phyloP scores from a whole-genome alignment of 2,888 invertebrate genomes.

The Microplitis manilae region DNA sequence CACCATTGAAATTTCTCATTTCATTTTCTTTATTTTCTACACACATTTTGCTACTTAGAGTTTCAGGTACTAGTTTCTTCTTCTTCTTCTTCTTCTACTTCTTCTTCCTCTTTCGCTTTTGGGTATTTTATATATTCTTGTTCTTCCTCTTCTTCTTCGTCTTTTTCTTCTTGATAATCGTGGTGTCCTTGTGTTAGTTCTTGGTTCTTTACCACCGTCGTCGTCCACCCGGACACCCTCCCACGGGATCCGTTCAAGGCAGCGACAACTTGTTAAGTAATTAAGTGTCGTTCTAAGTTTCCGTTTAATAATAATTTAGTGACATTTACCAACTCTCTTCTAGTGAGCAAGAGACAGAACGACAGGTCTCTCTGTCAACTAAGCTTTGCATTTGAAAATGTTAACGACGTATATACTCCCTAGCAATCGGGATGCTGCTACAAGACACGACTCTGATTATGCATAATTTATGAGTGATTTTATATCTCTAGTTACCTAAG shows the following conservation, averaged over 20 bases:
- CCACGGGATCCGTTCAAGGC: slow-evolving; percentile 50
- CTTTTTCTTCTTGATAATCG: slow-evolving; percentile 32
- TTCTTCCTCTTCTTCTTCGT: slow-evolving; percentile 24
- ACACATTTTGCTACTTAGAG: slow-evolving; percentile 3
- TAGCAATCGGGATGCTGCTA: slow-evolving; percentile 5
- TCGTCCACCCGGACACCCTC: slow-evolving; percentile 34
- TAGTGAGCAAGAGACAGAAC: slow-evolving; percentile 25
- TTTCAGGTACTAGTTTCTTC: slow-evolving; percentile 4
- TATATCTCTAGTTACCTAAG: slow-evolving; percentile 28
- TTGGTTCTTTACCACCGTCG: slow-evolving; percentile 28
- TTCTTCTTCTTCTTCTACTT: slow-evolving; percentile 38
- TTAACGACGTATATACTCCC: slow-evolving; percentile 31
- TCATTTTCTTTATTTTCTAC: neutral
- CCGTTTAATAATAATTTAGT: slow-evolving; percentile 66
- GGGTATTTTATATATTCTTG: slow-evolving; percentile 16
- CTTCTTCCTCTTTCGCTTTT: slow-evolving; percentile 32
- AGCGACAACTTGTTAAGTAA: slow-evolving; percentile 65
- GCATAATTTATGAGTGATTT: slow-evolving; percentile 33
- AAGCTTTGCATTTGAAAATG: slow-evolving; percentile 22
- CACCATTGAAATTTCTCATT: neutral
- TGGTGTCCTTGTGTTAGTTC: neutral
- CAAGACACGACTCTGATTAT: slow-evolving; percentile 25
- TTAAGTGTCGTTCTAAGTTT: slow-evolving; percentile 65
- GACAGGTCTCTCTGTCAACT: slow-evolving; percentile 32
- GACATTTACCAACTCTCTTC: slow-evolving; percentile 57